phyloP scores from a whole-genome alignment of 2,888 invertebrate genomes.

The Serrognathus titanus region DNA sequence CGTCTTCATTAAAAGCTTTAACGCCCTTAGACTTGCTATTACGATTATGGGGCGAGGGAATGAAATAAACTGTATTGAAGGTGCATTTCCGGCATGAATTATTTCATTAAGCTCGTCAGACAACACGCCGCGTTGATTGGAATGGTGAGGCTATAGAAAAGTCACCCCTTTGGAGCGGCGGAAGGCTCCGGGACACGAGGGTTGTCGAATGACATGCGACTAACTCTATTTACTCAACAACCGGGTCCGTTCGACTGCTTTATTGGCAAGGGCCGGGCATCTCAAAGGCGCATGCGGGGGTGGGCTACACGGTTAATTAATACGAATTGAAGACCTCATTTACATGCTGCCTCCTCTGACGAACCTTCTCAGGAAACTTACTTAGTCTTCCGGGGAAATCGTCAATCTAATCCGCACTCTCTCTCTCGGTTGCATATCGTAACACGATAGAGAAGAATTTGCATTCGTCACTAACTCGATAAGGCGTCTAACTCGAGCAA shows the following conservation, averaged over 20 bases:
- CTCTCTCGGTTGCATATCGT: neutral
- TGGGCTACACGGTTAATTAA: constrained; percentile 41
- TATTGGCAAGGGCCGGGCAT: constrained; percentile 41
- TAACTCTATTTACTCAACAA: constrained; percentile 43
- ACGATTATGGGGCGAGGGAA: no score
- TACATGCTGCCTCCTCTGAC: constrained; percentile 36
- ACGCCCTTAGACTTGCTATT: no score
- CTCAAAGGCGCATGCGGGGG: constrained; percentile 38
- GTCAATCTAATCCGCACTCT: constrained; percentile 16
- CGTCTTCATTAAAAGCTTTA: no score
- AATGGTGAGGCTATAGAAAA: constrained; percentile 22
- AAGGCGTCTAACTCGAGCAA: no score
- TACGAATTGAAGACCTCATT: constrained; percentile 44
- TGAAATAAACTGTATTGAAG: no score
- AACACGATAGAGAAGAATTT: no score
- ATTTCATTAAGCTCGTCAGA: no score
- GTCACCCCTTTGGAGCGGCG: constrained; percentile 26
- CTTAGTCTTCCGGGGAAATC: constrained; percentile 14
- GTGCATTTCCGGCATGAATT: no score
- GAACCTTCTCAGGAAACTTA: constrained; percentile 27
- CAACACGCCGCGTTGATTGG: constrained; percentile 7
- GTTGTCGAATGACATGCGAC: constrained; percentile 39
- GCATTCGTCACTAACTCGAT: no score
- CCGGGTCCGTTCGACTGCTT: constrained; percentile 34
- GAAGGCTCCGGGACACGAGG: constrained; percentile 25